Conservation (phyloP, 2,113 vertebrate species). For the Oostethus manadensis region DNA sequence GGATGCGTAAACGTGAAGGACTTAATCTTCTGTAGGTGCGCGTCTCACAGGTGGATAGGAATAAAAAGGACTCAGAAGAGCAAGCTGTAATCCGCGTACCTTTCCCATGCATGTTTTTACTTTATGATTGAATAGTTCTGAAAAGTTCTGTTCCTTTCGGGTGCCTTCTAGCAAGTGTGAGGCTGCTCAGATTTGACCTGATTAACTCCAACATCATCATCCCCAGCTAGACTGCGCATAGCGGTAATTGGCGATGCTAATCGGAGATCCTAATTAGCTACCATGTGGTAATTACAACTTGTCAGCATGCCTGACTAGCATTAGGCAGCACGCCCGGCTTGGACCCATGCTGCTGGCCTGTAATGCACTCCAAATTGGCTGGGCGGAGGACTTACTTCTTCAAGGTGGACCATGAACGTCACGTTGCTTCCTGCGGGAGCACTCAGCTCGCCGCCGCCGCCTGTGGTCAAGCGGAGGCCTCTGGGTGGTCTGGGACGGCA, state of each 20-base stretch:
- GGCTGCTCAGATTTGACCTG: constrained; percentile 1
- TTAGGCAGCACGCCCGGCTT: neutral
- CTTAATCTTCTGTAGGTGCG: neutral
- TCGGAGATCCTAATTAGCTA: constrained; percentile 6
- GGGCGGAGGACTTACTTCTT: constrained; percentile 73
- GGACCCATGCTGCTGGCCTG: neutral
- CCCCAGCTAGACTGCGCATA: neutral
- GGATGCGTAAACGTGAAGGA: neutral
- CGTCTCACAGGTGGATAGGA: neutral
- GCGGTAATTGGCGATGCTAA: constrained; percentile 8
- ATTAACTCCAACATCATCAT: constrained; percentile 3
- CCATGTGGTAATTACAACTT: constrained; percentile 2
- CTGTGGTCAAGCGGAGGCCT: constrained; percentile 81
- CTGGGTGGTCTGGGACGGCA: constrained; percentile 82
- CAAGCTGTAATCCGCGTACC: neutral
- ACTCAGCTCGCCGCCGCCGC: constrained; percentile 75
- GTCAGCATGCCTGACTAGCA: neutral
- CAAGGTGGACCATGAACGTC: constrained; percentile 85
- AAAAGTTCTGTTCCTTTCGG: neutral
- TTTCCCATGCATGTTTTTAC: neutral
- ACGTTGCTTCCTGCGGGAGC: constrained; percentile 81
- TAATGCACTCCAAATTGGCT: neutral
- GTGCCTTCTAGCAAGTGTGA: no score
- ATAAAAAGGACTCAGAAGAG: neutral
- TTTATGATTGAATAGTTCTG: neutral